phyloP scores from a whole-genome alignment of 2,797 vertebrate species.

The Parauchenoglanis ngamensis region DNA sequence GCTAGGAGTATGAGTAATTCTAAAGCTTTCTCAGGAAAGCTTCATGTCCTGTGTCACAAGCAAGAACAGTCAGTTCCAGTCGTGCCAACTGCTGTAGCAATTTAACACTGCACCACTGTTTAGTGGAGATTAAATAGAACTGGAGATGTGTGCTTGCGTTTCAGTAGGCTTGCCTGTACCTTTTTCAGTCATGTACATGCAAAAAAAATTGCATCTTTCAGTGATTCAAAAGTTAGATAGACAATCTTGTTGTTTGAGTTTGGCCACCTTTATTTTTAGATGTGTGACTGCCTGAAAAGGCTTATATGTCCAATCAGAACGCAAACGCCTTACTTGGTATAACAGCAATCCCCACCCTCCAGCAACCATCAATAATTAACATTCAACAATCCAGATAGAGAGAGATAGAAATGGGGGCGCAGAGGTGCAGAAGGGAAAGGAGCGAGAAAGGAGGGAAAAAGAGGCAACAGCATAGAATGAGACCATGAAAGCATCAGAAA shows the following conservation, averaged over 20 bases:
- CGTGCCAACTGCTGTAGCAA: conserved; percentile 4
- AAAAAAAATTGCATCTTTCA: not conserved
- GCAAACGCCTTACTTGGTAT: conserved; percentile 47
- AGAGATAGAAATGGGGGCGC: not conserved
- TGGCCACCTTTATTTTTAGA: conserved; percentile 4
- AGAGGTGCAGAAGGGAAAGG: not conserved
- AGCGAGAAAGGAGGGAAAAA: conserved; percentile 12
- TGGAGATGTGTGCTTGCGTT: not conserved
- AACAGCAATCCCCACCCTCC: conserved; percentile 58
- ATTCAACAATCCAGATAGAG: conserved; percentile 53
- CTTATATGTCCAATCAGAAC: conserved; percentile 53
- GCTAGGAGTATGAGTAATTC: not conserved
- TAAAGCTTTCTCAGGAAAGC: conserved; percentile 1
- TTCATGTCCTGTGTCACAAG: conserved; percentile 8
- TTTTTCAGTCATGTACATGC: not conserved
- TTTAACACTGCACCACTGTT: conserved; percentile 27
- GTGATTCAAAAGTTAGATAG: not conserved
- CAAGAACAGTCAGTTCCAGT: conserved; percentile 30
- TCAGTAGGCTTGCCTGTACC: conserved; percentile 18
- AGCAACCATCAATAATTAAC: conserved; percentile 70
- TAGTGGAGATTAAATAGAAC: conserved; percentile 32
- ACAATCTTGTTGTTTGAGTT: not conserved
- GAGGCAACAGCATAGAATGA: conserved; percentile 28
- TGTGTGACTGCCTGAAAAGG: conserved; percentile 13
- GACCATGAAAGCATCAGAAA: conserved; percentile 30